phyloP scores from a whole-genome alignment of 2,797 vertebrate genomes.

The Neoniphon sammara region DNA sequence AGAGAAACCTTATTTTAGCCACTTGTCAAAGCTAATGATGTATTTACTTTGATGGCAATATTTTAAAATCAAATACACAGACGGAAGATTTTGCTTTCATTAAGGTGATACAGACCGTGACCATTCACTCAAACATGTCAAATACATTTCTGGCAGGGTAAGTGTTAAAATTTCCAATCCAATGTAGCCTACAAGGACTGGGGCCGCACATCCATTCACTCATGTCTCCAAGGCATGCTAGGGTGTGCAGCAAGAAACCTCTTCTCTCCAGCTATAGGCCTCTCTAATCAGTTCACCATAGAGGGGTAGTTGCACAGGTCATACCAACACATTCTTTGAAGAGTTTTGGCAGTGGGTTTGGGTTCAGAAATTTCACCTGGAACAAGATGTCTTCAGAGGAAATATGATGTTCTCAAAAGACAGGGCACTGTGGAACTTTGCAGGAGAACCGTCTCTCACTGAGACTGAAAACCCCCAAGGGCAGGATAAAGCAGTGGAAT shows the following conservation, averaged over 20 bases:
- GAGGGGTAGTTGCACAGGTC: constrained; percentile 19
- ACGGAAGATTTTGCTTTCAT: not conserved
- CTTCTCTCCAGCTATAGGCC: constrained; percentile 2
- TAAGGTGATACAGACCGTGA: not conserved
- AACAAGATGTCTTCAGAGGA: constrained; percentile 49
- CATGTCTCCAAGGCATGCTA: constrained; percentile 49
- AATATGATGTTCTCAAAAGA: constrained; percentile 54
- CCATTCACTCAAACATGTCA: constrained; percentile 9
- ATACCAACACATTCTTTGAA: constrained; percentile 56
- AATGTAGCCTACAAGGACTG: constrained; percentile 13
- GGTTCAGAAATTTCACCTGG: constrained; percentile 55
- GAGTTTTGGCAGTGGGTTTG: constrained; percentile 75
- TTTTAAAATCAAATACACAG: constrained; percentile 7
- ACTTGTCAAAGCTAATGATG: constrained; percentile 3
- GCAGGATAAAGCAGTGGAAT: constrained; percentile 20
- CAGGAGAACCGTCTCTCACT: constrained; percentile 39
- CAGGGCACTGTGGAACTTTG: constrained; percentile 54
- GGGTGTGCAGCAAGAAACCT: constrained; percentile 23
- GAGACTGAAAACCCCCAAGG: constrained; percentile 27
- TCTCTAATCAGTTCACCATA: constrained; percentile 31
- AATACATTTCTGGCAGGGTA: not conserved
- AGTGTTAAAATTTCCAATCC: not conserved
- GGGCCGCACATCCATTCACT: constrained; percentile 43
- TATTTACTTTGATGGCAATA: not conserved
- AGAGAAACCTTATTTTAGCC: not conserved